Conservation (phyloP, 2,113 vertebrate species). For the Cyprinodon tularosa region DNA sequence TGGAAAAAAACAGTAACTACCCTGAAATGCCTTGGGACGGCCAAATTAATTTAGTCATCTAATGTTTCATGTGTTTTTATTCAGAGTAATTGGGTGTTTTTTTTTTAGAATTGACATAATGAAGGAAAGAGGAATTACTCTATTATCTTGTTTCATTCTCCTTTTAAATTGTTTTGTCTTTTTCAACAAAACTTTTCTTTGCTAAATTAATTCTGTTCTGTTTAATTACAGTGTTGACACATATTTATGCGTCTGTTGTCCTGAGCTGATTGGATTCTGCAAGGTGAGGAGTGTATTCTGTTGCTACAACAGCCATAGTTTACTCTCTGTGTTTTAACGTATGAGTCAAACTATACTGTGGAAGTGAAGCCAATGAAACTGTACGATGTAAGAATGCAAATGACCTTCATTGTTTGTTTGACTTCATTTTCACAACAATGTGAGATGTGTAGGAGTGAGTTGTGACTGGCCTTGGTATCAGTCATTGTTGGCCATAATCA, state of each 20-base stretch:
- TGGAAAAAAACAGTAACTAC: background rate
- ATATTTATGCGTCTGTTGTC: slow-evolving; percentile 12
- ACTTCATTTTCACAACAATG: slow-evolving; percentile 23
- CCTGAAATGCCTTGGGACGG: background rate
- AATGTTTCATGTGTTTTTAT: background rate
- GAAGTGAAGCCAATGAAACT: background rate
- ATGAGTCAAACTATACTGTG: background rate
- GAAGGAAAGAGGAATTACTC: background rate
- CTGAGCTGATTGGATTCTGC: background rate
- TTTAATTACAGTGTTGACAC: background rate
- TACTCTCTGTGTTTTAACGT: background rate
- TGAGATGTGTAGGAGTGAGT: slow-evolving; percentile 4
- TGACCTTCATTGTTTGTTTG: slow-evolving; percentile 12
- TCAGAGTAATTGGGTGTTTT: background rate
- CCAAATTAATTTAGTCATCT: background rate
- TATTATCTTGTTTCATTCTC: background rate
- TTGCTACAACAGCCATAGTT: slow-evolving; percentile 13
- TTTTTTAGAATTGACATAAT: background rate
- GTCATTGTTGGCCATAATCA: slow-evolving; percentile 1
- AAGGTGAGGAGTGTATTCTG: background rate
- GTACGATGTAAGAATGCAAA: background rate
- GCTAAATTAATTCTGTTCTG: slow-evolving; percentile 9
- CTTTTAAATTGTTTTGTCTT: slow-evolving; percentile 6
- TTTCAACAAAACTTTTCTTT: background rate
- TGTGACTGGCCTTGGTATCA: slow-evolving; percentile 12